Percentiles rank a stretch among this genome's conserved stretches.
Conservation (phyloP, 1,140 invertebrate species). For the Drosophila prosaltans region DNA sequence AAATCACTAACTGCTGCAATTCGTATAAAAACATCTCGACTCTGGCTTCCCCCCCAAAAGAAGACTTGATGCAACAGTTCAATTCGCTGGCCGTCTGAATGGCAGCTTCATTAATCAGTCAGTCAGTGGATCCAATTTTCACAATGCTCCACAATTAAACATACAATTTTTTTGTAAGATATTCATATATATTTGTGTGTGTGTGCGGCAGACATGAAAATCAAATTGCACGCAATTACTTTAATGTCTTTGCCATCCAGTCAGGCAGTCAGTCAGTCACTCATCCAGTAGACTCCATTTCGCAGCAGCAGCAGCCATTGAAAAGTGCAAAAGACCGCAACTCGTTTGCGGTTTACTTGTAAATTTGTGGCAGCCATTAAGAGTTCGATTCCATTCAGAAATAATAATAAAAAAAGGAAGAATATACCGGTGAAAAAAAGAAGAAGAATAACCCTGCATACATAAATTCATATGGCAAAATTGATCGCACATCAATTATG, state of each 20-base stretch:
- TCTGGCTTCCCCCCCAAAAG: neutral
- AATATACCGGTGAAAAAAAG: constrained; percentile 18
- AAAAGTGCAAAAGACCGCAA: constrained; percentile 61
- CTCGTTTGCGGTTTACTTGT: constrained; percentile 59
- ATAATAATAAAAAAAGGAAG: constrained; percentile 21
- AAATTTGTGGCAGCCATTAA: constrained; percentile 61
- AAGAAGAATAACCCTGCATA: constrained; percentile 5
- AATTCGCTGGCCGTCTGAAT: constrained; percentile 71
- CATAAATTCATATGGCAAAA: constrained; percentile 1
- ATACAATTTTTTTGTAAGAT: neutral
- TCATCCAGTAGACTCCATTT: neutral
- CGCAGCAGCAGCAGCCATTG: neutral
- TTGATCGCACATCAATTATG: constrained; percentile 15
- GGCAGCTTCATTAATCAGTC: constrained; percentile 75
- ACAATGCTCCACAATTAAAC: constrained; percentile 30
- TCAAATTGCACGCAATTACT: constrained; percentile 73
- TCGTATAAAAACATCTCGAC: neutral
- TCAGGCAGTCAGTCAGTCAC: constrained; percentile 25
- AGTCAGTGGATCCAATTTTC: constrained; percentile 6
- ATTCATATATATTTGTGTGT: neutral
- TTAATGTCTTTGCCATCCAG: constrained; percentile 49
- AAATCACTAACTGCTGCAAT: constrained; percentile 17
- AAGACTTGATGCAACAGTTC: constrained; percentile 61
- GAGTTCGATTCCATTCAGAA: constrained; percentile 21
- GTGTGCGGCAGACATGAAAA: constrained; percentile 27